phyloP scores from a whole-genome alignment of 2,888 invertebrate genomes.

The Endomychus coccineus region DNA sequence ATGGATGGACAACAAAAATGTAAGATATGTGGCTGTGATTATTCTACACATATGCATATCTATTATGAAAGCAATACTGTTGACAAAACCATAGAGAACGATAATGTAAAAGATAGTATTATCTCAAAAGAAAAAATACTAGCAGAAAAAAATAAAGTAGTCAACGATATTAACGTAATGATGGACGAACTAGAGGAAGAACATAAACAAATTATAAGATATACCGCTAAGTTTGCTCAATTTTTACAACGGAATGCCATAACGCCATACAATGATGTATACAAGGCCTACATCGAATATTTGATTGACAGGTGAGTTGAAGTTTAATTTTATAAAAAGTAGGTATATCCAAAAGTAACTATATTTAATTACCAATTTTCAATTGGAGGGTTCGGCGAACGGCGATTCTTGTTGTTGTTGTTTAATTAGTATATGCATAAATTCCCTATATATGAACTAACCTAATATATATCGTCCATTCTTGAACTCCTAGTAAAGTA shows the following conservation, averaged over 20 bases:
- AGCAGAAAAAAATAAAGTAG: constrained; percentile 22
- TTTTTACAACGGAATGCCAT: constrained; percentile 28
- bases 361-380: too few species aligned
- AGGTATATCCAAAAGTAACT: too few species aligned
- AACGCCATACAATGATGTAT: constrained; percentile 27
- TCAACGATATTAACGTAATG: constrained; percentile 23
- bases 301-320: constrained; percentile 24
- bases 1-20: constrained; percentile 30
- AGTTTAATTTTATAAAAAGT: background rate
- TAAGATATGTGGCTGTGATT: constrained; percentile 31
- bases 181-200: constrained; percentile 27
- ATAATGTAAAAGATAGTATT: constrained; percentile 27
- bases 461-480: too few species aligned
- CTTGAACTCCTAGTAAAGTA: too few species aligned
- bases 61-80: constrained; percentile 34
- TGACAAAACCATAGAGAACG: constrained; percentile 27
- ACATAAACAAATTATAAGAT: constrained; percentile 22
- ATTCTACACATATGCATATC: constrained; percentile 36
- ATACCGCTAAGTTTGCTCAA: constrained; percentile 28
- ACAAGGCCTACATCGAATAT: constrained; percentile 25
- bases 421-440: too few species aligned
- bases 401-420: too few species aligned
- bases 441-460: too few species aligned
- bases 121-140: constrained; percentile 25
- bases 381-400: too few species aligned